These are phyloP conservation scores for Pipistrellus nathusii DNA, from an alignment of 2,797 vertebrate genomes.

Conservation along the genomic window DNA sequence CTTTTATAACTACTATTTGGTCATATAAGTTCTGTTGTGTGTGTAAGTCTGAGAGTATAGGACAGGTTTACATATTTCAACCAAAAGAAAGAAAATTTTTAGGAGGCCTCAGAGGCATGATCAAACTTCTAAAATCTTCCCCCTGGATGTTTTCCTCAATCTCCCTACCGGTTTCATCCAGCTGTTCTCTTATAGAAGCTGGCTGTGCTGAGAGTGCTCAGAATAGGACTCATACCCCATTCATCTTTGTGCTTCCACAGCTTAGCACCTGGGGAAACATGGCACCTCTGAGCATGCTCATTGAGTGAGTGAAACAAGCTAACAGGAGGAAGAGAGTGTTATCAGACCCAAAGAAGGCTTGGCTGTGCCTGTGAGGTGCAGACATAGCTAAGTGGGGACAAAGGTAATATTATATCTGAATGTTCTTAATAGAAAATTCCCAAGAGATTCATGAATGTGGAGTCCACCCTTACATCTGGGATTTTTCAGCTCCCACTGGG, in stretches of 20 bases:
- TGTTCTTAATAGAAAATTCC: background rate
- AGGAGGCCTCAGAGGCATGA: background rate
- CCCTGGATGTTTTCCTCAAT: background rate
- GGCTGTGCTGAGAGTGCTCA: background rate
- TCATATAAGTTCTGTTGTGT: background rate
- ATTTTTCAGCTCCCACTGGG: background rate
- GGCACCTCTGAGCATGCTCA: background rate
- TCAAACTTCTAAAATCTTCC: background rate
- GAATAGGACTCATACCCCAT: too few relatives aligned
- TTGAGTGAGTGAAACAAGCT: background rate
- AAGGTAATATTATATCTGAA: background rate
- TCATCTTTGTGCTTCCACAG: background rate
- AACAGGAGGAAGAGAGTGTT: background rate
- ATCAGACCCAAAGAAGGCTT: background rate
- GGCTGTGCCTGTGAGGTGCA: background rate
- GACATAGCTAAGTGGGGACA: background rate
- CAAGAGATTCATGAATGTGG: background rate
- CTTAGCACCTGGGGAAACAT: background rate
- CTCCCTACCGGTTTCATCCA: background rate
- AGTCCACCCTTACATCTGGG: background rate
- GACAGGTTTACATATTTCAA: background rate
- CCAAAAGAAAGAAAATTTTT: conserved; percentile 22
- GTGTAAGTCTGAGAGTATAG: background rate
- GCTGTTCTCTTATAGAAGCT: background rate
- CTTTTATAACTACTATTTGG: background rate